phyloP scores from a whole-genome alignment of 2,888 invertebrate genomes.

The Atethmia centrago region DNA sequence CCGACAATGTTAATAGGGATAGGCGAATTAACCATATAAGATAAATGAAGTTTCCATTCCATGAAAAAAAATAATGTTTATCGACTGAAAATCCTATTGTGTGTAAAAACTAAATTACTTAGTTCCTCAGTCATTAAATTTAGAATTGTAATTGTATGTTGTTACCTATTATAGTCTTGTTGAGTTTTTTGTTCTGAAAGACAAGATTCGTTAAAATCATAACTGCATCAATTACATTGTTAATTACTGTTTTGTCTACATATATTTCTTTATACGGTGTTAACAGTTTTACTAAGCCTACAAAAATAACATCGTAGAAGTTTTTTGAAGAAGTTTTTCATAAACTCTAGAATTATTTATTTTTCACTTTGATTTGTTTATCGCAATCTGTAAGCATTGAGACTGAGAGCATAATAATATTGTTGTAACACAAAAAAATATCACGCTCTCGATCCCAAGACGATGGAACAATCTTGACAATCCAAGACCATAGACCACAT shows the following conservation, averaged over 20 bases:
- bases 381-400: no score
- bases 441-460: no score
- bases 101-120: slow-evolving; percentile 52
- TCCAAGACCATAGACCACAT: no score
- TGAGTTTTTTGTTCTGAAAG: slow-evolving; percentile 25
- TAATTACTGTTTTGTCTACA: slow-evolving; percentile 27
- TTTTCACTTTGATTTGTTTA: no score
- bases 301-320: neutral
- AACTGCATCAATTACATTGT: slow-evolving; percentile 24
- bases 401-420: no score
- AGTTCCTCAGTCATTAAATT: slow-evolving; percentile 37
- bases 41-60: slow-evolving; percentile 9
- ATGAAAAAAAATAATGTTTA: slow-evolving; percentile 25
- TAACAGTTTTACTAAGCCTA: neutral
- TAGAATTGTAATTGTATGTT: slow-evolving; percentile 30
- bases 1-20: no score
- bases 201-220: slow-evolving; percentile 18
- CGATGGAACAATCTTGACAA: no score
- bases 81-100: slow-evolving; percentile 27
- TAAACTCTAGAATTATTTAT: no score
- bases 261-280: neutral
- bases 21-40: no score
- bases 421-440: no score
- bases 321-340: neutral
- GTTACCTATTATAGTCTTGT: slow-evolving; percentile 19